Evolutionary conservation across 2,113 vertebrate genomes (phyloP), one percentile per base, ranked within the genome.

Genomic region (Blennius ocellaris): DNA sequence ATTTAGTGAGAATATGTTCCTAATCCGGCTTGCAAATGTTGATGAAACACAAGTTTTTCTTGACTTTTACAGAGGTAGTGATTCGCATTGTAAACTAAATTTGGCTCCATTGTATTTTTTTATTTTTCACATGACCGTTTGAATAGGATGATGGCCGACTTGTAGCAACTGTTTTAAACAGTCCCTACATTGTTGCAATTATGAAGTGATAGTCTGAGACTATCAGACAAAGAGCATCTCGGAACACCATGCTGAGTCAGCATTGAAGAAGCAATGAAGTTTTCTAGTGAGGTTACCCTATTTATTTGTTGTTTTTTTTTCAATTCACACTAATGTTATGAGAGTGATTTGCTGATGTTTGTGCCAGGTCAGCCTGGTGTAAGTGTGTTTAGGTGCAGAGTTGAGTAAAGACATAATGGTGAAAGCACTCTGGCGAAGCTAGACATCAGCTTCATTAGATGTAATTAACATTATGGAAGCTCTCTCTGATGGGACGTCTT

Each of bases 371-470:
- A 54, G 78, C 30, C 17, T 74, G 67, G 55, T 61, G 39, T 17
- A 51, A 61, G 53, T 17, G 54, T 8, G 14, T 76, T 75, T 16
- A 66, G 44, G 41, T 50, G 37, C 56, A 66, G 58, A 49, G 69
- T 75, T 75, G 63, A 49, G 66, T 60, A 41, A 73, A 75, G 69
- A 53, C 70, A 78, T 64, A 70, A 81, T 68, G 62, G 60, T 45
- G 44, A 63, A 63, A 54, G 70, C 68, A 73, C 81, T 81, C 65
- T 80, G 76, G 58, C 82, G 85, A 48, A 48, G 71, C 74, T 73
- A 71, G 82, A 92, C 81, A 89, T 79, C 38, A 77, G 69, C 81
- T 87, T 91, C 82, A 90, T 93, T 91, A 91, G 82, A 83, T 78
- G 78, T 79, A 82, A 92, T 93, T 91, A 87, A 74, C 80, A 80